Evolutionary conservation across 2,888 invertebrate genomes (phyloP), one percentile per base, ranked within the genome.

Genomic region (Acrocera orbiculus): DNA sequence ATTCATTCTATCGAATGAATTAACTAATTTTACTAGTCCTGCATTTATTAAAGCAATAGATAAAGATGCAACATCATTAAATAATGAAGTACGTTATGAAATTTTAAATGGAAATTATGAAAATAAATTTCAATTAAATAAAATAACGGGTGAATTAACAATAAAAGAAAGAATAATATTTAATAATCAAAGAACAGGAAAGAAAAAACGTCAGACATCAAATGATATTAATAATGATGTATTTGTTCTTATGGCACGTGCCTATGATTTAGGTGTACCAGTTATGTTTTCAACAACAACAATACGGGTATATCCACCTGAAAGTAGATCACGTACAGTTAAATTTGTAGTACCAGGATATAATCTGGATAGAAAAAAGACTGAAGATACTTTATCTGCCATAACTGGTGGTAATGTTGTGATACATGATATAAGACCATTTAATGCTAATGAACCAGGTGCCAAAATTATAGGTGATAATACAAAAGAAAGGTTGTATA

Each of bases 191-290:
- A 49, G 29, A 28, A 35, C 6, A 5, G 60, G 58, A 41, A 58
- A 57, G 39, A 42, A 22, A 45, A 36, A 23, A 39, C 32, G 37
- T 14, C 33, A 37, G 27, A 45, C 61, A 60, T 49, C 62, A 60
- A 26, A 50, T 54, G 27, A 15, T 10, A 29, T 29, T 16, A 13
- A 29, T 13, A 23, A 65, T 41, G 64, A 61, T 42, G 38, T 55
- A 27, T 74, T 72, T 43, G 65, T 70, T n/a, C 56, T 86, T 5
- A 76, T 69, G 34, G 72, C 79, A 10, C 66, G 82, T 50, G 87
- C 85, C 3, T 83, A 81, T 51, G 89, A 89, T 59, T 66, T 82
- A 40, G 87, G 89, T 1, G 70, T 81, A 2, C 89, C 89, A 3
- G 76, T 77, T 50, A 62, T 76, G 36, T 77, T 67, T 42, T 72